Evolutionary conservation across 2,888 invertebrate species (phyloP).

Genomic region (Hartigia nigra): DNA sequence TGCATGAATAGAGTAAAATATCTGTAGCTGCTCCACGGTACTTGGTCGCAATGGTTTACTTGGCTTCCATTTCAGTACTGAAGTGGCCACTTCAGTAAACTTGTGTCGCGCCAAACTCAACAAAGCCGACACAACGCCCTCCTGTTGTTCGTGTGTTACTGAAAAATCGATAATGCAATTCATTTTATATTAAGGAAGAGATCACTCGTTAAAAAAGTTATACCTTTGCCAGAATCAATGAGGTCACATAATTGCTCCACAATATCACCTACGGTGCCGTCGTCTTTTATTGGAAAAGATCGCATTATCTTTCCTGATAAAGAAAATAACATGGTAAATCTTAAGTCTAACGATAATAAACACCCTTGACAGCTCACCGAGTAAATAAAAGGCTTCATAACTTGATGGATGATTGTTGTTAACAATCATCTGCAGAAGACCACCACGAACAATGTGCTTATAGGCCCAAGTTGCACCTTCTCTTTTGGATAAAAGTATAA

Average conservation of each 20-base stretch:
- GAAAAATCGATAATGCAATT: conserved; percentile 11
- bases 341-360: background rate
- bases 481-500: conserved; percentile 64
- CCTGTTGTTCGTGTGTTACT: conserved; percentile 52
- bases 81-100: conserved; percentile 33
- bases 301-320: conserved; percentile 52
- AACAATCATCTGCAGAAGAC: conserved; percentile 49
- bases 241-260: conserved; percentile 50
- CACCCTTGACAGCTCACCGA: conserved; percentile 42
- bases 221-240: conserved; percentile 47
- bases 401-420: conserved; percentile 37
- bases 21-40: conserved; percentile 43
- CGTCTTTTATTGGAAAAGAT: conserved; percentile 43
- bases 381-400: conserved; percentile 48
- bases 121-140: conserved; percentile 54
- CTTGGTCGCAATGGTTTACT: conserved; percentile 30
- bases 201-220: background rate
- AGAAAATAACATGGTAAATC: background rate
- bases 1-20: conserved; percentile 35
- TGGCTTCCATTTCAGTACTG: conserved; percentile 51
- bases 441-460: conserved; percentile 54
- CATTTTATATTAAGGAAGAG: conserved; percentile 12
- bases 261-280: conserved; percentile 37
- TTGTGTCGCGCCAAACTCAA: conserved; percentile 45
- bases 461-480: conserved; percentile 61